Evolutionary conservation across 2,888 invertebrate genomes (phyloP).

Genomic region (Epistrophe eligans): DNA sequence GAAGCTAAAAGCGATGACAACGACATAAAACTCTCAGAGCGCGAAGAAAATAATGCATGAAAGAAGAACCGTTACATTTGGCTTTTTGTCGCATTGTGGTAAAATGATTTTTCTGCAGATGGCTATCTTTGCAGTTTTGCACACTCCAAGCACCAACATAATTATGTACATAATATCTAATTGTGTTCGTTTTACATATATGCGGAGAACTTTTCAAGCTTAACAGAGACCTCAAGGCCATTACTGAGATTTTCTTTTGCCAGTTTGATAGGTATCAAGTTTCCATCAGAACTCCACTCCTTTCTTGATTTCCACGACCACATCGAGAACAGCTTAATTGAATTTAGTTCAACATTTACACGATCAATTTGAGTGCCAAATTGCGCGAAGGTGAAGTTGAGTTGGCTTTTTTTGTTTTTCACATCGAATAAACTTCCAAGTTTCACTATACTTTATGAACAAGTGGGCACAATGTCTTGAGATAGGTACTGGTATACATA

Average conservation of each 20-base stretch:
- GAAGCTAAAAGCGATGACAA: slow-evolving; percentile 49
- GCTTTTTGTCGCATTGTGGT: slow-evolving; percentile 59
- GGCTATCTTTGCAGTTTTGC: slow-evolving; percentile 50
- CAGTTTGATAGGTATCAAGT: slow-evolving; percentile 44
- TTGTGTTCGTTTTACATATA: neutral
- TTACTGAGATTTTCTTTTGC: slow-evolving; percentile 37
- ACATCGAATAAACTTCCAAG: slow-evolving; percentile 23
- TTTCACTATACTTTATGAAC: slow-evolving; percentile 15
- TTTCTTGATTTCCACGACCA: slow-evolving; percentile 6
- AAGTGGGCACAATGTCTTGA: slow-evolving; percentile 17
- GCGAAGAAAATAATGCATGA: slow-evolving; percentile 59
- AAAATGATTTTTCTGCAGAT: slow-evolving; percentile 65
- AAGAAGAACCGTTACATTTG: slow-evolving; percentile 63
- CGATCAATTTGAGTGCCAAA: slow-evolving; percentile 62
- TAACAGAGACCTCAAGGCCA: slow-evolving; percentile 70
- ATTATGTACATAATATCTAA: neutral
- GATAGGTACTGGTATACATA: neutral
- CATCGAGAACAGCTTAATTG: slow-evolving; percentile 40
- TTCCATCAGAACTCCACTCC: slow-evolving; percentile 32
- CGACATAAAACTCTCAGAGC: slow-evolving; percentile 47
- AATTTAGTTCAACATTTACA: slow-evolving; percentile 64
- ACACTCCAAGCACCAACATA: slow-evolving; percentile 4
- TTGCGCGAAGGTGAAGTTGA: slow-evolving; percentile 42
- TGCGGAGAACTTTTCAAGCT: slow-evolving; percentile 33
- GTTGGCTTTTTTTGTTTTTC: neutral